Percentiles rank a stretch among this genome's conserved stretches.
These are phyloP conservation scores for Dallia pectoralis DNA, from an alignment of 2,797 vertebrate species.

Conservation along the genomic window DNA sequence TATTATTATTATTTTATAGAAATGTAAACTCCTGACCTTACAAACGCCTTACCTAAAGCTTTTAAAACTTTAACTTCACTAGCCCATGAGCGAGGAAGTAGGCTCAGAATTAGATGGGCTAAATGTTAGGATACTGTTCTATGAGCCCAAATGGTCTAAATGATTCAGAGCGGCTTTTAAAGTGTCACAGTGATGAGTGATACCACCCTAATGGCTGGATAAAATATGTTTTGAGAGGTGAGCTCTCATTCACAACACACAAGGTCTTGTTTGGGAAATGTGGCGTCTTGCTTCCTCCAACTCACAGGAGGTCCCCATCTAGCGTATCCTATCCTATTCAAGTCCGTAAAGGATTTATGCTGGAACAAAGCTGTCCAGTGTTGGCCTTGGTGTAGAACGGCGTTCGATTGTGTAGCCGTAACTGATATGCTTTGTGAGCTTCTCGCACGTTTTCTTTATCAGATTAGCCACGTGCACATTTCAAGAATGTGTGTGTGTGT, in stretches of 20 bases:
- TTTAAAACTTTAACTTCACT: background rate
- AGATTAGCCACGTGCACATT: too few species aligned
- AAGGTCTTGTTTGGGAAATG: background rate
- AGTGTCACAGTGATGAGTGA: constrained; percentile 3
- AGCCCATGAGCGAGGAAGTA: background rate
- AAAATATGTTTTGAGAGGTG: constrained; percentile 30
- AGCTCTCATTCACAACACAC: constrained; percentile 8
- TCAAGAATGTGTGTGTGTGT: too few species aligned
- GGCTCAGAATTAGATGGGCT: constrained; percentile 32
- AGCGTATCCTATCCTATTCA: background rate
- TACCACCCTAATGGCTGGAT: constrained; percentile 9
- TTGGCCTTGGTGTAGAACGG: background rate
- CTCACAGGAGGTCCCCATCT: constrained; percentile 32
- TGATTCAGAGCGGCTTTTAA: constrained; percentile 49
- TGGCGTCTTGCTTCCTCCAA: constrained; percentile 3
- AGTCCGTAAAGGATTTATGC: constrained; percentile 49
- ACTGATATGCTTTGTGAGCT: background rate
- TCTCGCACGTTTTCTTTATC: too few species aligned
- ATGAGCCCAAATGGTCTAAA: constrained; percentile 42
- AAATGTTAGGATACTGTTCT: constrained; percentile 35
- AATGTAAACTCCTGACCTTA: background rate
- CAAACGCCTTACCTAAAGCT: background rate
- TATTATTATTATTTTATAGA: background rate
- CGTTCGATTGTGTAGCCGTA: background rate
- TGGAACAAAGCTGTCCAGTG: constrained; percentile 23